Base-by-base conservation (phyloP, 2,797 vertebrate genomes). In the Molossus molossus region DNA sequence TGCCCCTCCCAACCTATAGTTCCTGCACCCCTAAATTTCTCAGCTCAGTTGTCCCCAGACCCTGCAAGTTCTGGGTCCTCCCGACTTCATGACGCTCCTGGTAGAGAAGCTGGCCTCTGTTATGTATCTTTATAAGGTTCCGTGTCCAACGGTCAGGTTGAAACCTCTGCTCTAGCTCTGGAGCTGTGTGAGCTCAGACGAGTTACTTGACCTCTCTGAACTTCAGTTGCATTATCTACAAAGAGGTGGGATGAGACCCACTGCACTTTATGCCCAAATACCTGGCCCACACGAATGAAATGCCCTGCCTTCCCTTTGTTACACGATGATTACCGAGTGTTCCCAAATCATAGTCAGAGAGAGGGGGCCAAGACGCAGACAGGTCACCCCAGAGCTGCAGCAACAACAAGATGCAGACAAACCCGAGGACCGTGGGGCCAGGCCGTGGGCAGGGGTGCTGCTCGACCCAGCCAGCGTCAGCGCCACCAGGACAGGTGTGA, bases 31-130 rank as follows among this genome's bases (percentile, higher is more conserved):
- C 69, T 27, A 65, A 92, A 93, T 64, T 48, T 65, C 73, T 33
- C 7, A 3, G 58, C 13, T 37, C 53, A 2, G 0, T 6, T 20
- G 40, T 67, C 57, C n/a, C 9, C 17, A 1, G 1, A 18, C 72
- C n/a, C 0, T 1, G 14, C 80, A 48, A 7, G 10, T 0, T 29
- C 37, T 1, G 3, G 0, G 3, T 15, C 64, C 69, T n/a, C 53
- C 40, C 82, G 15, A 0, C 40, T 8, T 37, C 72, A 64, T 0
- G 3, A 0, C 2, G 5, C 15, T 21, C 55, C 76, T 18, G 9
- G 37, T 0, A 53, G 33, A 60, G 53, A 67, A 69, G 33, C 48
- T 6, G 45, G 21, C 21, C 5, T 53, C 9, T 15, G 21, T 33
- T 9, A 6, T 1, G 0, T 10, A 25, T 4, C 23, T 33, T 73